A percentile compares a stretch with the other conserved stretches of the same genome.
Evolutionary conservation across 2,113 vertebrate species (phyloP).

Genomic region (Bubo blakistoni): DNA sequence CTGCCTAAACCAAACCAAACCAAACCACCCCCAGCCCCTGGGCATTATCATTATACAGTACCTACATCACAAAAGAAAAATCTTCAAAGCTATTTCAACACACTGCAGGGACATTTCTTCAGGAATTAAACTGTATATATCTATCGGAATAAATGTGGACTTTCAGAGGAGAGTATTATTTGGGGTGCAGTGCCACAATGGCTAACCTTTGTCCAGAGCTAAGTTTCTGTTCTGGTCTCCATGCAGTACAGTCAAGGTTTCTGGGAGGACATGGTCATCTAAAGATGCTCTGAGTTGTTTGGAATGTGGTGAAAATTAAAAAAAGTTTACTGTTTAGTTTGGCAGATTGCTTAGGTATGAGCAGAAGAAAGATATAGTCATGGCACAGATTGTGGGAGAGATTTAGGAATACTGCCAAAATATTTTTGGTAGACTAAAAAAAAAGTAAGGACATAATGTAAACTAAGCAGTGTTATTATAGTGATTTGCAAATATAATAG

Average conservation of each 20-base stretch:
- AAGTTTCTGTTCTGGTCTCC: not conserved
- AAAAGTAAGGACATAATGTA: not conserved
- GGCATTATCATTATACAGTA: not conserved
- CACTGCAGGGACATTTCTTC: not conserved
- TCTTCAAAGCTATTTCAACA: not conserved
- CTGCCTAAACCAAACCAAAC: not conserved
- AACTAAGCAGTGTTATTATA: not conserved
- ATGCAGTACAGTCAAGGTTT: not conserved
- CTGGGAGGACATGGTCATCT: not conserved
- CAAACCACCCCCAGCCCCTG: accelerated
- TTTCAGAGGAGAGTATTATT: not conserved
- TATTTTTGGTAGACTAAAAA: not conserved
- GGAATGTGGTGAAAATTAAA: not conserved
- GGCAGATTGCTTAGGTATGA: not conserved
- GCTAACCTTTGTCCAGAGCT: not conserved
- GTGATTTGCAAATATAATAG: not conserved
- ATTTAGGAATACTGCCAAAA: not conserved
- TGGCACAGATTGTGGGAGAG: not conserved
- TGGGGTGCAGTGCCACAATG: not conserved
- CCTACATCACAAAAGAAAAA: not conserved
- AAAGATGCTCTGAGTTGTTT: not conserved
- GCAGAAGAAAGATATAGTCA: not conserved
- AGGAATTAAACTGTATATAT: not conserved
- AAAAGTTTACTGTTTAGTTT: not conserved
- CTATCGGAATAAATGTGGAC: not conserved